Conservation (phyloP, 2,888 invertebrate genomes). For the Ophion ellenae region DNA sequence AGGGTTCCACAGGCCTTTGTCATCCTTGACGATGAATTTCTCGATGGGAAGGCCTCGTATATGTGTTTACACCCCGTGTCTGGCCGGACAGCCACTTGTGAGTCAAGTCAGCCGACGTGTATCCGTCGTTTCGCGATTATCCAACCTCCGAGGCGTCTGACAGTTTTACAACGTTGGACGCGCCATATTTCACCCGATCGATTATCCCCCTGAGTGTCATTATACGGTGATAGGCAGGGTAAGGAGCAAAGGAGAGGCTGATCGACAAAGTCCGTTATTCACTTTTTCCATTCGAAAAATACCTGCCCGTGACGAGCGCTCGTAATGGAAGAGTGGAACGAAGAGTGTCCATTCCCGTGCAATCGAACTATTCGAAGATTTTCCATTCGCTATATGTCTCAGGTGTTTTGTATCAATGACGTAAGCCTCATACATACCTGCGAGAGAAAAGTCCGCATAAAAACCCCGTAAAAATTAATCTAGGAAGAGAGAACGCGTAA, state of each 20-base stretch:
- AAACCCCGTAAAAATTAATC: not conserved
- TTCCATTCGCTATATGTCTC: not conserved
- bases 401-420: not conserved
- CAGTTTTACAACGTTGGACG: constrained; percentile 49
- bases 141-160: constrained; percentile 38
- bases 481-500: not conserved
- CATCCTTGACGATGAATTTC: constrained; percentile 9
- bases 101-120: constrained; percentile 19
- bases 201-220: constrained; percentile 51
- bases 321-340: not conserved
- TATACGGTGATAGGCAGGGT: not conserved
- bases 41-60: constrained; percentile 4
- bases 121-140: constrained; percentile 43
- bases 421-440: too few relatives aligned
- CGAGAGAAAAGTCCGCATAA: too few relatives aligned
- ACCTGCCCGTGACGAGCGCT: not conserved
- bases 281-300: not conserved
- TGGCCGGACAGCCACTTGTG: not conserved
- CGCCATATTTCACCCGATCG: constrained; percentile 53
- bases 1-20: not conserved
- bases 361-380: not conserved
- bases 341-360: not conserved
- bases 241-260: not conserved
- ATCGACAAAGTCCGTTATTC: constrained; percentile 12
- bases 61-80: constrained; percentile 2